Base-by-base conservation (phyloP, 2,888 invertebrate genomes). In the Buathra laborator region DNA sequence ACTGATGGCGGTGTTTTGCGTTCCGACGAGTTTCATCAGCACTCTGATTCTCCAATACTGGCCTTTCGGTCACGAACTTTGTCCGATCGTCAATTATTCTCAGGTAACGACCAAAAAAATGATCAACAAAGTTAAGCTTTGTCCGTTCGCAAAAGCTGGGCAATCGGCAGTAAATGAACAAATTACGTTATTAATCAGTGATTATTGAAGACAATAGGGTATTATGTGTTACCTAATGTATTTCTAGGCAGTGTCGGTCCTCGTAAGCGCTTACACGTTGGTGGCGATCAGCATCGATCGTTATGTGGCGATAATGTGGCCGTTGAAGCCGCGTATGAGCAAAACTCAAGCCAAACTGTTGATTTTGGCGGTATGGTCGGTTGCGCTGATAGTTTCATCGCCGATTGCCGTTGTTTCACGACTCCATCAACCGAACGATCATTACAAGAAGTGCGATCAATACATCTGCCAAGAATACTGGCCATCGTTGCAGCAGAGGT, bases 221-320 rank as follows among this genome's bases (percentile, higher is more conserved):
- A 24, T 29, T 32, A 29, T 29, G 32, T 2, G 48, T 12, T 51
- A 70, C 59, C n/a, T 72, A 7, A 59, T 64, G 46, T 79, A 48
- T 75, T 90, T 91, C 1, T 92, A 94, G 94, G 97, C 96, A 0
- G 96, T 97, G 66, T 97, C 97, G 12, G 97, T 97, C 86, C 95
- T 97, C 87, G 97, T 98, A 83, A 97, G 97, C 92, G 98, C 98
- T 2, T 98, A 98, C 93, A 98, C 98, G 0, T 94, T 99, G 89
- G 96, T 99, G 44, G 98, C 98, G 51, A 98, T 99, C 92, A 98
- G 98, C 88, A 96, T 98, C 77, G 98, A 99, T 94, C 96, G 98
- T 19, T 99, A 98, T 92, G 96, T 98, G 93, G 98, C 98, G 72
- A 98, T 99, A 85, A 97, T 98, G 96, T 97, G 97, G 94, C 98